A percentile compares a stretch with the other conserved stretches of the same genome.
Evolutionary conservation across 2,113 vertebrate species (phyloP).

Genomic region (Tachysurus fulvidraco): DNA sequence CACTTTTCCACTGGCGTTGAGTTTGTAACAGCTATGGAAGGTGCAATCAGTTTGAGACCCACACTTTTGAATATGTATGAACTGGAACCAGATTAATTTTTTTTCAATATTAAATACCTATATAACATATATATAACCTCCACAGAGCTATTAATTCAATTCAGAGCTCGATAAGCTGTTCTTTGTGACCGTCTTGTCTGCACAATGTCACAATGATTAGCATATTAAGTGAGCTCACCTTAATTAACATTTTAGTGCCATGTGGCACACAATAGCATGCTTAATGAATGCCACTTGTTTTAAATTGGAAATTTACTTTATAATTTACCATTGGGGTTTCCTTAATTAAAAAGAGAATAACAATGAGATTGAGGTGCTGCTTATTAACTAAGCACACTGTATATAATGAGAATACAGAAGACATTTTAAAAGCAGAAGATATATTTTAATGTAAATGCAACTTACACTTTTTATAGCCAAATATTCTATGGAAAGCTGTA

Average conservation of each 20-base stretch:
- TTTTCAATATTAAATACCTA: neutral
- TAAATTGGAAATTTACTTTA: conserved; percentile 23
- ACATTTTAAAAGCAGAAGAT: neutral
- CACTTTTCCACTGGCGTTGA: neutral
- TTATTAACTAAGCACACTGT: conserved; percentile 15
- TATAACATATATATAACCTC: neutral
- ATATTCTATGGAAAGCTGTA: neutral
- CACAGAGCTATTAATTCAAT: neutral
- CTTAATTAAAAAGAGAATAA: conserved; percentile 10
- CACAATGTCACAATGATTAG: conserved; percentile 17
- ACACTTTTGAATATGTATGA: neutral
- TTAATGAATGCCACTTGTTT: conserved; percentile 9
- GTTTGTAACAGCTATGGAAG: neutral
- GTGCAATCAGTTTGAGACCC: neutral
- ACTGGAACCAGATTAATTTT: neutral
- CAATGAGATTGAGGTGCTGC: neutral
- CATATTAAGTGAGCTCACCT: conserved; percentile 15
- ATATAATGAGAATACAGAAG: neutral
- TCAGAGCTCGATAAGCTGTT: neutral
- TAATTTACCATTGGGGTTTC: neutral
- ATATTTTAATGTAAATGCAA: neutral
- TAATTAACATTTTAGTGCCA: conserved; percentile 18
- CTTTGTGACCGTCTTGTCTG: conserved; percentile 6
- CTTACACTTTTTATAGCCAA: neutral
- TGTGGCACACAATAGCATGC: conserved; percentile 23